phyloP scores from a whole-genome alignment of 2,888 invertebrate genomes.

The Tipula confusa region DNA sequence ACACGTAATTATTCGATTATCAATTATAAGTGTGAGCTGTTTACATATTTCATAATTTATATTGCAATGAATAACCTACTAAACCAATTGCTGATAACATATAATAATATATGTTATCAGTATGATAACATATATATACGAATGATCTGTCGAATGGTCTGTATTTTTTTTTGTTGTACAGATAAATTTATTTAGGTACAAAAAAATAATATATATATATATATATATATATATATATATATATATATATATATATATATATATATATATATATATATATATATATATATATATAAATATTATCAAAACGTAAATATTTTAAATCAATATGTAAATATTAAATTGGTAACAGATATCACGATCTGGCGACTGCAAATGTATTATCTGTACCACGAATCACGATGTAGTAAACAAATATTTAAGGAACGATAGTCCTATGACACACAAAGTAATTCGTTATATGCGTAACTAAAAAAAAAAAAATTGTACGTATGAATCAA shows the following conservation, averaged over 20 bases:
- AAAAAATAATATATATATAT: background rate
- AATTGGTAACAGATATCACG: background rate
- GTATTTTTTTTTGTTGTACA: background rate
- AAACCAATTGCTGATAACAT: background rate
- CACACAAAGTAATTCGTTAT: too few relatives aligned
- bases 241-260: background rate
- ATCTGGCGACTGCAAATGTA: background rate
- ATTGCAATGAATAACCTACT: background rate
- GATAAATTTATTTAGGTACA: too few relatives aligned
- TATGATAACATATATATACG: too few relatives aligned
- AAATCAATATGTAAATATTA: background rate
- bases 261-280: background rate
- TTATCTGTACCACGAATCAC: background rate
- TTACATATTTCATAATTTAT: background rate
- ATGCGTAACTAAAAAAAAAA: too few relatives aligned
- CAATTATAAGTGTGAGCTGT: background rate
- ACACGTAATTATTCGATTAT: background rate
- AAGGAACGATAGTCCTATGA: too few relatives aligned
- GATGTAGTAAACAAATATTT: background rate
- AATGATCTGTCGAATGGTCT: background rate
- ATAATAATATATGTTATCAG: background rate
- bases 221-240: background rate
- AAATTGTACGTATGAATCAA: too few relatives aligned
- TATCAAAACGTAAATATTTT: background rate
- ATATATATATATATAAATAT: background rate